Evolutionary conservation across 2,888 invertebrate genomes (phyloP).

Genomic region (Drosophila pseudotalamancana): DNA sequence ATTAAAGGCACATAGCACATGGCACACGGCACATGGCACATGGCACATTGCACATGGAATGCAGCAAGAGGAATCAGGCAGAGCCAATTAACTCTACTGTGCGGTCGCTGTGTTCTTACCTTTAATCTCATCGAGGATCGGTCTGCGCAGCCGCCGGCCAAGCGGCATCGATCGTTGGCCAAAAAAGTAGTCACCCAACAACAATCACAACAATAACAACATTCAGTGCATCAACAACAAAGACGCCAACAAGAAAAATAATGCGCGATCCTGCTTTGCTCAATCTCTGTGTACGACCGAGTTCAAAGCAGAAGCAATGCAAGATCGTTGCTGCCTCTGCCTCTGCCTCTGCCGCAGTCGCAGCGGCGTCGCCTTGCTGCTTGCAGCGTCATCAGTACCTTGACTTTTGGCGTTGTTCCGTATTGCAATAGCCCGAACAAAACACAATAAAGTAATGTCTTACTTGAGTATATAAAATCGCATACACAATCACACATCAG

Average conservation of each 20-base stretch:
- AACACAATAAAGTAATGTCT: constrained; percentile 31
- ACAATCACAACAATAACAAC: constrained; percentile 7
- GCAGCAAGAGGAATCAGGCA: constrained; percentile 19
- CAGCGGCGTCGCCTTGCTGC: constrained; percentile 13
- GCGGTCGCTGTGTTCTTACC: constrained; percentile 32
- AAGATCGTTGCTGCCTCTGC: constrained; percentile 52
- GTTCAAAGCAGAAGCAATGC: constrained; percentile 36
- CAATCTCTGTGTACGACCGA: constrained; percentile 34
- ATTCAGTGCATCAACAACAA: too few species aligned
- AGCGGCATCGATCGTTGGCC: constrained; percentile 22
- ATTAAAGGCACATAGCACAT: neutral
- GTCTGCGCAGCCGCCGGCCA: constrained; percentile 28
- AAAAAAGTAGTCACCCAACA: constrained; percentile 19
- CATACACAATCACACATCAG: constrained; percentile 9
- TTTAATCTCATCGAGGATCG: constrained; percentile 52
- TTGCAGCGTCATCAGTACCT: constrained; percentile 53
- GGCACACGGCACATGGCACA: neutral
- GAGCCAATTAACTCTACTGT: constrained; percentile 66
- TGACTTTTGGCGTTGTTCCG: constrained; percentile 72
- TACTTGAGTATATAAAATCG: constrained; percentile 7
- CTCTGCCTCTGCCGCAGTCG: constrained; percentile 11
- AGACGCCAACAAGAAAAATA: constrained; percentile 17
- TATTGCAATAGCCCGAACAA: constrained; percentile 55
- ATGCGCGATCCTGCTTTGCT: constrained; percentile 33
- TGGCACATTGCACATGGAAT: constrained; percentile 6